These are phyloP conservation scores for Trisateles emortualis DNA, from an alignment of 2,888 invertebrate species.

Conservation along the genomic window DNA sequence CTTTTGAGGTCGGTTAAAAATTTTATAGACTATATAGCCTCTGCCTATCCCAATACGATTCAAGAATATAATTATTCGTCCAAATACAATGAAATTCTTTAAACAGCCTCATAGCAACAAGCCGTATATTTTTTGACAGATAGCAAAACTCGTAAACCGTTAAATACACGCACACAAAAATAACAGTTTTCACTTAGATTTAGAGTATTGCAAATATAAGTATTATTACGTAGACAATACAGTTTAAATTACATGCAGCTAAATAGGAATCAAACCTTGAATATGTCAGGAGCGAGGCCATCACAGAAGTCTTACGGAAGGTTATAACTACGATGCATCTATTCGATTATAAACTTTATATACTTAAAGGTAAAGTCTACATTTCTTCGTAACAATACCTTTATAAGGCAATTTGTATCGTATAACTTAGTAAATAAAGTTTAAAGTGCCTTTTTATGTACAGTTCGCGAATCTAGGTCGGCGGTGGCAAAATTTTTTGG, in stretches of 20 bases:
- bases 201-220: constrained; percentile 1
- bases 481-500: constrained; percentile 46
- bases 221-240: constrained; percentile 23
- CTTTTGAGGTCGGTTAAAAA: too few relatives aligned
- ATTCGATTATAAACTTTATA: constrained; percentile 29
- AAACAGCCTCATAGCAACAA: background rate
- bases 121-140: constrained; percentile 17
- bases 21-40: too few relatives aligned
- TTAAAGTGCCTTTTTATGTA: constrained; percentile 13
- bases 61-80: background rate
- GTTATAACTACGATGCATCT: constrained; percentile 52
- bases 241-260: constrained; percentile 31
- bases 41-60: too few relatives aligned
- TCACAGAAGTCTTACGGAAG: constrained; percentile 62
- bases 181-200: constrained; percentile 34
- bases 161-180: constrained; percentile 29
- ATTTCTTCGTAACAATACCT: constrained; percentile 24
- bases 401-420: constrained; percentile 18
- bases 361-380: constrained; percentile 33
- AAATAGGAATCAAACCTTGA: constrained; percentile 73
- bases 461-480: constrained; percentile 45
- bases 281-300: constrained; percentile 78
- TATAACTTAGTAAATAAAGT: constrained; percentile 19
- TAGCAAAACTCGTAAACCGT: constrained; percentile 31
- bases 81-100: background rate